phyloP scores from a whole-genome alignment of 2,797 vertebrate genomes.

The Pipistrellus pygmaeus region DNA sequence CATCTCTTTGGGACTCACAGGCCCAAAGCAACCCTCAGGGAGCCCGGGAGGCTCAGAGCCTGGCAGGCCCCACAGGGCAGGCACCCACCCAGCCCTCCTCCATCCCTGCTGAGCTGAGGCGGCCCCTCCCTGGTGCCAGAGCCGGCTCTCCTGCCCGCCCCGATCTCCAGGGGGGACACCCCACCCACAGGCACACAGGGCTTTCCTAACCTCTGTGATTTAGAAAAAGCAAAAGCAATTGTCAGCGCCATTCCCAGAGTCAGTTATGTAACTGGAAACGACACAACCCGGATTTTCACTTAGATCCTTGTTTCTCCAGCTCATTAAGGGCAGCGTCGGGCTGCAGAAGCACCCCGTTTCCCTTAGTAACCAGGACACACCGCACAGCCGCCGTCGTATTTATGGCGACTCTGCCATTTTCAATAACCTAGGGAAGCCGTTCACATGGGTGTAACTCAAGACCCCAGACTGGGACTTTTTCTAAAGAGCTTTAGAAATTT shows the following conservation, averaged over 20 bases:
- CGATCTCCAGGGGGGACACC: not conserved
- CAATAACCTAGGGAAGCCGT: not conserved
- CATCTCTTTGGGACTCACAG: not conserved
- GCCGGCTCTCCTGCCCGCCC: accelerated
- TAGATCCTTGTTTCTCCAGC: not conserved
- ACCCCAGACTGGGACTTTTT: not conserved
- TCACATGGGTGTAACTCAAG: not conserved
- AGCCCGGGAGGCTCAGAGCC: not conserved
- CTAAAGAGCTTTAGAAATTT: not conserved
- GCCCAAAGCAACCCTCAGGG: not conserved
- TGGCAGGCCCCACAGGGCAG: not conserved
- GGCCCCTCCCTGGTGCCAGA: not conserved
- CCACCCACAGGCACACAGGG: not conserved
- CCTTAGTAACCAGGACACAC: not conserved
- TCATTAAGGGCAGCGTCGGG: not conserved
- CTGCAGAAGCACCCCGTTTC: not conserved
- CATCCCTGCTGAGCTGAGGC: not conserved
- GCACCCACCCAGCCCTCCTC: not conserved
- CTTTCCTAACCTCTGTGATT: not conserved
- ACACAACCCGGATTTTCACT: not conserved
- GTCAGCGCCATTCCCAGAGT: not conserved
- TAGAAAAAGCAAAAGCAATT: not conserved
- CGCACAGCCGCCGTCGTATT: not conserved
- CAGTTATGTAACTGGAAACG: not conserved
- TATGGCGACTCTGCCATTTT: not conserved